These are phyloP conservation scores for Microcebus ravelobensis DNA, from an alignment of 2,113 vertebrate species.

Conservation along the genomic window DNA sequence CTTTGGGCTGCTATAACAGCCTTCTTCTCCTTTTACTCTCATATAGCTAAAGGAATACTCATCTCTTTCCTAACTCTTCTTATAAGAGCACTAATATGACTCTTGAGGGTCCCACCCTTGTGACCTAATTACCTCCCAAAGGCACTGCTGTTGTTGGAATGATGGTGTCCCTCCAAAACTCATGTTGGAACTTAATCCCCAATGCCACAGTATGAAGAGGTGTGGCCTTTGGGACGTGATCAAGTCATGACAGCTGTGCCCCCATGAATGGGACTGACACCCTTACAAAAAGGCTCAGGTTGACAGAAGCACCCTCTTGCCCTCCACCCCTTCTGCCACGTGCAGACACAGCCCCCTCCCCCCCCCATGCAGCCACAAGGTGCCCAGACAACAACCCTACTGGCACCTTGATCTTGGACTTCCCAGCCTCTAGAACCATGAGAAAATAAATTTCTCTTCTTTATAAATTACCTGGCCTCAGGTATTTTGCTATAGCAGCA, in stretches of 20 bases:
- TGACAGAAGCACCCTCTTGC: not conserved
- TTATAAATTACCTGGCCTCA: not conserved
- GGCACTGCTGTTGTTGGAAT: not conserved
- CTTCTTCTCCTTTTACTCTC: not conserved
- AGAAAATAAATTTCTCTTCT: not conserved
- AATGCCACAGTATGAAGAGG: not conserved
- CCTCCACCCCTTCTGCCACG: not conserved
- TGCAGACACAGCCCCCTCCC: not conserved
- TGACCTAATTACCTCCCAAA: not conserved
- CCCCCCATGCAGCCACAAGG: not conserved
- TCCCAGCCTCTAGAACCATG: not conserved
- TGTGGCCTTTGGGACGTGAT: not conserved
- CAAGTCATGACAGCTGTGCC: not conserved
- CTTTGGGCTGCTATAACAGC: not conserved
- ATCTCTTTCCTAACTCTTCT: not conserved
- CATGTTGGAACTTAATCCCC: not conserved
- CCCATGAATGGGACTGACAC: not conserved
- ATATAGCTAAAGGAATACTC: not conserved
- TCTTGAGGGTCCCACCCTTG: not conserved
- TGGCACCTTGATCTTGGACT: not conserved
- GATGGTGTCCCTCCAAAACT: not conserved
- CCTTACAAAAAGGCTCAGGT: not conserved
- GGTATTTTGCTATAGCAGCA: not conserved
- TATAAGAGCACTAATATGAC: not conserved
- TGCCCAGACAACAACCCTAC: not conserved